Conservation (phyloP, 2,113 vertebrate genomes). For the Nematolebias whitei region DNA sequence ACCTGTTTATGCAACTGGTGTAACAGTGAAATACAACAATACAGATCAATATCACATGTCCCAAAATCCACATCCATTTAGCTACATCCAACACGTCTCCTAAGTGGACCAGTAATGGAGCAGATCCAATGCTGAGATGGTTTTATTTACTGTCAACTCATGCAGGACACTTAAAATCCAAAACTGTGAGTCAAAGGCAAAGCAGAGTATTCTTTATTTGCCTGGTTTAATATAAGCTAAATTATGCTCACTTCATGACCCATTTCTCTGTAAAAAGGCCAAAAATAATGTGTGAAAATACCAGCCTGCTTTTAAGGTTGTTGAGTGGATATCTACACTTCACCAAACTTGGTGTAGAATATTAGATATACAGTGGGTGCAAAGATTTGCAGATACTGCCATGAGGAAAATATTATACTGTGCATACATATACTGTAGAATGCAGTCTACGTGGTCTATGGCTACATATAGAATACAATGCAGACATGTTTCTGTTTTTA, state of each 20-base stretch:
- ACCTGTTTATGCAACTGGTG: no score
- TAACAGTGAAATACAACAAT: background rate
- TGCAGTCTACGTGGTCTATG: no score
- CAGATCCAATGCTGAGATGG: background rate
- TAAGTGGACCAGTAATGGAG: background rate
- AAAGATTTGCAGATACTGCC: background rate
- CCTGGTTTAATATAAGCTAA: no score
- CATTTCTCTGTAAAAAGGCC: background rate
- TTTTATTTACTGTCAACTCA: background rate
- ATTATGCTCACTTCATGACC: no score
- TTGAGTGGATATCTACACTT: background rate
- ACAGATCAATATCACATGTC: no score
- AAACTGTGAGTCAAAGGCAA: background rate
- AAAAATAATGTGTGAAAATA: background rate
- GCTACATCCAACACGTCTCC: background rate
- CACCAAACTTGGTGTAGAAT: background rate
- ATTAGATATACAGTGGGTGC: background rate
- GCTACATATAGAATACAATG: no score
- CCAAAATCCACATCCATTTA: no score
- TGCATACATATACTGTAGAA: no score
- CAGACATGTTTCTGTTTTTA: no score
- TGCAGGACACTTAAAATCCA: background rate
- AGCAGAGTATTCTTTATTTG: no score
- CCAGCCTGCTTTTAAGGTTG: background rate
- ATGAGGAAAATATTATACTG: background rate